Conservation (phyloP, 2,888 invertebrate species). For the Phytoseiulus persimilis region DNA sequence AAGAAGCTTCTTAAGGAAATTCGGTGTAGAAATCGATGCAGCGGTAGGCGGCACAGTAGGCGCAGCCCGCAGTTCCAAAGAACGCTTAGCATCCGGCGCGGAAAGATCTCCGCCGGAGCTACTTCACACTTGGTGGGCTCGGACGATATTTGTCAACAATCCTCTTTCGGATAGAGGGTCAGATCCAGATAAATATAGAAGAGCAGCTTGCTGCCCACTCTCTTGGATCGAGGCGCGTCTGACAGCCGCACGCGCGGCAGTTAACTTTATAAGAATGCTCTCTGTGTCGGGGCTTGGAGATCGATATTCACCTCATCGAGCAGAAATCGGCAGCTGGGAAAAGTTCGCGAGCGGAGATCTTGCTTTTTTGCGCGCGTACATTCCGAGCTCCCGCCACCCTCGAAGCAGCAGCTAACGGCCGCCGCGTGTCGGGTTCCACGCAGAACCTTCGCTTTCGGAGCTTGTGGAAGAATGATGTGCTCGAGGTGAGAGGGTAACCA, state of each 20-base stretch:
- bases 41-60: neutral
- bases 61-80: neutral
- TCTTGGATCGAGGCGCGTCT: neutral
- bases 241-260: neutral
- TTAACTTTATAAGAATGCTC: neutral
- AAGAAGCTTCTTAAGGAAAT: neutral
- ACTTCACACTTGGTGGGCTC: neutral
- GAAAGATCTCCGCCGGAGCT: neutral
- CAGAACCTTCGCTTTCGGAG: neutral
- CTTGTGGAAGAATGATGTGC: constrained; percentile 33
- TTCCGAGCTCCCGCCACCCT: neutral
- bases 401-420: neutral
- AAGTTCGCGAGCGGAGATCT: too few species aligned
- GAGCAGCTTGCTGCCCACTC: neutral
- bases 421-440: neutral
- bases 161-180: neutral
- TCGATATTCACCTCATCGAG: neutral
- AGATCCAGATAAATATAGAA: neutral
- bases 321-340: too few species aligned
- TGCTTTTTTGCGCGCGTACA: too few species aligned
- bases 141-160: constrained; percentile 5
- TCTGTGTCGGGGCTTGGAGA: neutral
- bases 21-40: neutral
- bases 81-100: neutral
- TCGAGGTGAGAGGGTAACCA: constrained; percentile 35